A percentile compares a stretch with the other conserved stretches of the same genome.
Evolutionary conservation across 2,797 vertebrate genomes (phyloP).

Genomic region (Prunella strophiata): DNA sequence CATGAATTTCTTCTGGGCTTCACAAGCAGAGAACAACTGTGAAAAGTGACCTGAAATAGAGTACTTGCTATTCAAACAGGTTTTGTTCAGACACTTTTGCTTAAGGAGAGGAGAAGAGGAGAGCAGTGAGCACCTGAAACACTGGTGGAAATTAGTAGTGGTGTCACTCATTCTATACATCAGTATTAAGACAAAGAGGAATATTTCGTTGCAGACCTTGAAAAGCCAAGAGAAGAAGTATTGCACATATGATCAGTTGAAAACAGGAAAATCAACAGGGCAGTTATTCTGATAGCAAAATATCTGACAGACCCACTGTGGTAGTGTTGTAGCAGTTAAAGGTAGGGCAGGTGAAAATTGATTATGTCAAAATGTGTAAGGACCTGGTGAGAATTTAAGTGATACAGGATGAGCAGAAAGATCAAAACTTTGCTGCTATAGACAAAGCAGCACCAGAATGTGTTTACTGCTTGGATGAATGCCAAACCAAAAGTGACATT

Average conservation of each 20-base stretch:
- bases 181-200: background rate
- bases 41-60: background rate
- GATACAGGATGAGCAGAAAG: background rate
- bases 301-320: background rate
- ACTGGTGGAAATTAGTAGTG: background rate
- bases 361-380: background rate
- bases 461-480: background rate
- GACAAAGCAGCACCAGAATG: background rate
- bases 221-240: background rate
- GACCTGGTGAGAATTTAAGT: background rate
- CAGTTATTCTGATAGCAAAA: background rate
- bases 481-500: background rate
- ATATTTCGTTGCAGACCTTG: background rate
- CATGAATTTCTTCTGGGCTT: background rate
- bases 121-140: background rate
- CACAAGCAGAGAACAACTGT: background rate
- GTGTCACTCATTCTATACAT: background rate
- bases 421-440: background rate
- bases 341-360: background rate
- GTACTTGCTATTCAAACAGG: background rate
- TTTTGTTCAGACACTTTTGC: background rate
- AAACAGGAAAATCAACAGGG: background rate
- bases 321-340: background rate
- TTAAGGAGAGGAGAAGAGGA: background rate
- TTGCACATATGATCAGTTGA: background rate